Evolutionary conservation across 2,113 vertebrate species (phyloP), one percentile per base, ranked within the genome.

Genomic region (Eclectus roratus): DNA sequence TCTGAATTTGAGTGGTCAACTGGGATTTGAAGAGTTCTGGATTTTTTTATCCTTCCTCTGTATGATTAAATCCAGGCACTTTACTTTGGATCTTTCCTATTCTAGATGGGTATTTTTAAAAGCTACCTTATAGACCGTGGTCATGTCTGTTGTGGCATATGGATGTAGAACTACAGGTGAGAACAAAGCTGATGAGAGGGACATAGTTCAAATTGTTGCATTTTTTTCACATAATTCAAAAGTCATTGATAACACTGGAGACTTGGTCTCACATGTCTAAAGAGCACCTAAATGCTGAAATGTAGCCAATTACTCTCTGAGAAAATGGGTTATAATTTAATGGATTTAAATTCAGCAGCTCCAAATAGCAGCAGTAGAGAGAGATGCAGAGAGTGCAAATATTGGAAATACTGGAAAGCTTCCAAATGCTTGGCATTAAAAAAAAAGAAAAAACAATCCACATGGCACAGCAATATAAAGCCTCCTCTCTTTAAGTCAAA

Each of bases 331-430:
- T 79, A 17, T 50, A 89, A 72, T 89, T 46, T 87, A 79, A 69
- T 15, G 35, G 44, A 61, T 28, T 56, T n/a, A 85, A 94, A 85
- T 25, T 31, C n/a, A 84, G 28, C 46, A 73, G n/a, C 44, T 91
- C 74, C 28, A 39, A 93, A 91, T 56, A 80, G 68, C 58, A 95
- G 63, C 58, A 88, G 21, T 25, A 80, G 63, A 53, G 66, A 88
- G 2, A 35, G 66, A 80, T 76, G 58, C 58, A 80, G 80, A 46
- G 35, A 82, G 58, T 91, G 66, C 56, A 95, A 88, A 94, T 70
- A 72, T 31, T 84, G 84, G 77, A 89, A 91, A 82, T 85, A 39
- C 46, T 90, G 94, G 88, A 96, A 64, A 93, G 44, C 15, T 93
- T 96, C 88, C 76, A 95, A 90, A 85, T 56, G 23, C 19, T 63